Conservation (phyloP, 2,113 vertebrate species). For the Otolemur garnettii region DNA sequence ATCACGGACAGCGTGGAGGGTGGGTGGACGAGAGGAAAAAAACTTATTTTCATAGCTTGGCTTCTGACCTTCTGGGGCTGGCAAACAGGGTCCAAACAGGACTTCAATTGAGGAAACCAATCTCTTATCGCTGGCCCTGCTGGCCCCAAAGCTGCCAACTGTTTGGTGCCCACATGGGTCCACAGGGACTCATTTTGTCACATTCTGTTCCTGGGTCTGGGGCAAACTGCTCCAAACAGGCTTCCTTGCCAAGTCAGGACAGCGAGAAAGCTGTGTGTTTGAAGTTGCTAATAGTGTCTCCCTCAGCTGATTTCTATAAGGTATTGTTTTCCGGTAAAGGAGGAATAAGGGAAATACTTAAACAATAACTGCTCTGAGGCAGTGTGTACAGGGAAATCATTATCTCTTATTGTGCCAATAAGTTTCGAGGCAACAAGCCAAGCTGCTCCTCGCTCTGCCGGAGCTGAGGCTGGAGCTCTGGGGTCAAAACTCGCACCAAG, state of each 20-base stretch:
- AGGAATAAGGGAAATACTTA: slow-evolving; percentile 85
- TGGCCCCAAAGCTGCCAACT: slow-evolving; percentile 81
- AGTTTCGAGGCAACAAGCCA: slow-evolving; percentile 79
- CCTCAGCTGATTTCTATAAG: slow-evolving; percentile 76
- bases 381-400: slow-evolving; percentile 77
- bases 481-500: neutral
- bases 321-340: slow-evolving; percentile 82
- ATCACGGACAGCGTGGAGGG: neutral
- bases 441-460: slow-evolving; percentile 10
- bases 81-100: slow-evolving; percentile 85
- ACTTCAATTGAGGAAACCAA: slow-evolving; percentile 88
- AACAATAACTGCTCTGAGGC: slow-evolving; percentile 75
- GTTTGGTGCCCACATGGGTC: slow-evolving; percentile 62
- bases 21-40: slow-evolving; percentile 40
- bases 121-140: slow-evolving; percentile 84
- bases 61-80: slow-evolving; percentile 84
- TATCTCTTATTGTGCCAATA: slow-evolving; percentile 80
- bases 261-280: slow-evolving; percentile 56
- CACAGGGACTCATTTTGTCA: slow-evolving; percentile 64
- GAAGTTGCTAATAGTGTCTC: slow-evolving; percentile 73
- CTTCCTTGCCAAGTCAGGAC: slow-evolving; percentile 62
- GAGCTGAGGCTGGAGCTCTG: neutral
- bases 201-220: slow-evolving; percentile 71
- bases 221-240: slow-evolving; percentile 51
- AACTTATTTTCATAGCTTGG: slow-evolving; percentile 78